Percentiles rank a stretch among this genome's conserved stretches.
These are phyloP conservation scores for Sturnira hondurensis DNA, from an alignment of 2,113 vertebrate species.

Conservation along the genomic window DNA sequence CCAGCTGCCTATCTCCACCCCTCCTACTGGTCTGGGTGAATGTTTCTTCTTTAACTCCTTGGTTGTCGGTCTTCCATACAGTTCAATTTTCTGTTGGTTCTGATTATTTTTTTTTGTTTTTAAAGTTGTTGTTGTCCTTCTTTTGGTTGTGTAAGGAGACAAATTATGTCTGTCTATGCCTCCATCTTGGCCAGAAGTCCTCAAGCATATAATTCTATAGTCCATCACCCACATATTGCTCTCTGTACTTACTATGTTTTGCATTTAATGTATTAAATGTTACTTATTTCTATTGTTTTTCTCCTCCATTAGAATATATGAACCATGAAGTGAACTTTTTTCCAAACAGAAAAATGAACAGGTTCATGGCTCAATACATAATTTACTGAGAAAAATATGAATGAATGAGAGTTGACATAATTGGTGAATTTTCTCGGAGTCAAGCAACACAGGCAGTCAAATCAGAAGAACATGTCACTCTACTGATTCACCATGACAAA, in stretches of 20 bases:
- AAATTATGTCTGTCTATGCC: too few relatives aligned
- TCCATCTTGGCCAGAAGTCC: too few relatives aligned
- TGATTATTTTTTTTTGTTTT: too few relatives aligned
- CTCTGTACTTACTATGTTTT: neutral
- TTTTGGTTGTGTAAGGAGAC: too few relatives aligned
- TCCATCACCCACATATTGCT: neutral
- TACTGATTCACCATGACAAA: neutral
- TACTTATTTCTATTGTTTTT: neutral
- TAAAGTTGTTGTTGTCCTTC: too few relatives aligned
- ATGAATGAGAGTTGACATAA: neutral
- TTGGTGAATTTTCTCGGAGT: neutral
- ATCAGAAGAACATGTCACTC: neutral
- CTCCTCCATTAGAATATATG: neutral
- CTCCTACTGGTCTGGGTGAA: too few relatives aligned
- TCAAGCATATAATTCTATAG: neutral
- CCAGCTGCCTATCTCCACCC: too few relatives aligned
- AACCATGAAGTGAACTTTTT: neutral
- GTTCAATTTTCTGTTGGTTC: too few relatives aligned
- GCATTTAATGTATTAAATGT: neutral
- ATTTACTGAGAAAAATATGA: neutral
- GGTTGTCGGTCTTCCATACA: too few relatives aligned
- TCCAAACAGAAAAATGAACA: too few relatives aligned
- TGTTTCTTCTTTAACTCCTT: too few relatives aligned
- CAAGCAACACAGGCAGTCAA: neutral
- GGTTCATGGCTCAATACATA: neutral